Base-by-base conservation (phyloP, 2,888 invertebrate genomes). In the Phyto melanocephala region DNA sequence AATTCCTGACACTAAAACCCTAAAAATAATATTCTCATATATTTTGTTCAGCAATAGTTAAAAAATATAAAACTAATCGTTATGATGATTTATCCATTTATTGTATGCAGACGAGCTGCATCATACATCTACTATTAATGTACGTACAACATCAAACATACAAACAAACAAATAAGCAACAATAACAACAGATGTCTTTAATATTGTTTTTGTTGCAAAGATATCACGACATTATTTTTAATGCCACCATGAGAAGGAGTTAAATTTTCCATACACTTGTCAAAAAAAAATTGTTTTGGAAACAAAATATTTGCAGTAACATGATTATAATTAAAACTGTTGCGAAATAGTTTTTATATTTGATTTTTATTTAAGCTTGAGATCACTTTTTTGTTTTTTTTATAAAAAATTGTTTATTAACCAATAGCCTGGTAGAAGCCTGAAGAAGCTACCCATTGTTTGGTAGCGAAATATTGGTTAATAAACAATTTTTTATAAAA, bases 41-140 rank as follows among this genome's bases (percentile, higher is more conserved):
- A 5, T 28, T 5, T 28, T 28, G 28, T 28, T 28, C 22, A 54
- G 45, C 62, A 77, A 77, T 45, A 40, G 42, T 77, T 77, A 62
- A 5, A 62, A 45, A 70, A 77, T 70, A 80, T 67, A 60, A 82
- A 82, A 79, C 72, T 80, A 83, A 83, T 80, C 83, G 80, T 65
- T 80, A 74, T 65, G 88, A 88, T 87, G 87, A 87, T 87, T 88
- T 88, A 87, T 87, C 86, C 86, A 87, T 86, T 87, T 87, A 87
- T 87, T 87, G 87, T 87, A 87, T 85, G 84, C 82, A 83, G 68
- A 83, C 80, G 75, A 84, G 81, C 71, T 52, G 58, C 56, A 56
- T 60, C 42, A 74, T 40, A 35, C 68, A 62, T 54, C 20, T 37
- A 60, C 42, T 35, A 47, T 52, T n/a, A 60, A 77, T 28, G 28